phyloP scores from a whole-genome alignment of 2,888 invertebrate genomes.

The Sarcophaga carnaria region DNA sequence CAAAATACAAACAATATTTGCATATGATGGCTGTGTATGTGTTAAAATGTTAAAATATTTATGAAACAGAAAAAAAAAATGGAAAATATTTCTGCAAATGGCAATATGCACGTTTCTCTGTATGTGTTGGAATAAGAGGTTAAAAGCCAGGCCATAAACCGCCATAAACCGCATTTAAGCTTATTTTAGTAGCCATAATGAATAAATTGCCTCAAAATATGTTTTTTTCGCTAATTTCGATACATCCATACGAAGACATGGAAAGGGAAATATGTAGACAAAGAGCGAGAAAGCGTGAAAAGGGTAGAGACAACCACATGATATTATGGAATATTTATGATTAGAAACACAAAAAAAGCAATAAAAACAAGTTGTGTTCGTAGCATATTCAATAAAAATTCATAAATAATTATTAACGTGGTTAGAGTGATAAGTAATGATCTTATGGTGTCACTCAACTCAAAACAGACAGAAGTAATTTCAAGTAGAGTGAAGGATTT shows the following conservation, averaged over 20 bases:
- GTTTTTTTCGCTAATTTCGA: conserved; percentile 46
- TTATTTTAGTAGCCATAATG: conserved; percentile 59
- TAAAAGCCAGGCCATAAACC: conserved; percentile 62
- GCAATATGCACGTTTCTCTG: not conserved
- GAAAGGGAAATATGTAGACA: not conserved
- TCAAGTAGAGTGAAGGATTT: too few relatives aligned
- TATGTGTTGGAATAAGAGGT: conserved; percentile 20
- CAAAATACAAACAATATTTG: conserved; percentile 52
- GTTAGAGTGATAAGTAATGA: not conserved
- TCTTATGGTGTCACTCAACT: too few relatives aligned
- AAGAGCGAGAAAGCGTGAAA: not conserved
- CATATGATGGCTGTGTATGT: conserved; percentile 24
- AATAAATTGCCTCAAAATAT: conserved; percentile 61
- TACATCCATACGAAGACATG: not conserved
- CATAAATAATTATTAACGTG: not conserved
- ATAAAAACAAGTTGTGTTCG: too few relatives aligned
- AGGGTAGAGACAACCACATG: conserved; percentile 14
- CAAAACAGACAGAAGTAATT: too few relatives aligned
- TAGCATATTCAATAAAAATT: too few relatives aligned
- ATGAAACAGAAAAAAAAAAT: not conserved
- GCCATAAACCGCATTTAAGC: conserved; percentile 57
- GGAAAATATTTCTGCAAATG: conserved; percentile 35
- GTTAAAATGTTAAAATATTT: too few relatives aligned
- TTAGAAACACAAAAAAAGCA: not conserved
- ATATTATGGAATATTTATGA: conserved; percentile 51